Conservation (phyloP, 1,140 invertebrate genomes). For the Notospermus geniculatus region DNA sequence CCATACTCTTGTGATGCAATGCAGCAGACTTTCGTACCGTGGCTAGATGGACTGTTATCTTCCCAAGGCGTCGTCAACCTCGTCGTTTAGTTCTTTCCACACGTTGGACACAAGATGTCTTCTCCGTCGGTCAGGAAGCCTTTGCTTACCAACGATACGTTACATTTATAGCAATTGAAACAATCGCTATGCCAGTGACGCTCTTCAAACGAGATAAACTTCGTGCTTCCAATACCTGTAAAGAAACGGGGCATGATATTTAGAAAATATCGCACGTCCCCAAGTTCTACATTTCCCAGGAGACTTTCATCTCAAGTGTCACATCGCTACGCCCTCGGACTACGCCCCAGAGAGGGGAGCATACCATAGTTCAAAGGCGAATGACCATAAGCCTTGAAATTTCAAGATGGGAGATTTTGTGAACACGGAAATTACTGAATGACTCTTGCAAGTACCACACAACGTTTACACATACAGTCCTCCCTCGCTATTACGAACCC, state of each 20-base stretch:
- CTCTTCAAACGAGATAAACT: constrained; percentile 99
- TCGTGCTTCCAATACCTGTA: constrained; percentile 71
- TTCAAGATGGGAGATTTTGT: too few species aligned
- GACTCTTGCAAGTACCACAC: too few species aligned
- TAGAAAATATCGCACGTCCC: background rate
- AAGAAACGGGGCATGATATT: constrained; percentile 14
- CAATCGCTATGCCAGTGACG: constrained; percentile 99
- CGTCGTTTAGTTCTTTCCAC: constrained; percentile 64
- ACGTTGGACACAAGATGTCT: constrained; percentile 98
- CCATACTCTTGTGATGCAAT: too few species aligned
- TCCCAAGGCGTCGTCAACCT: too few species aligned
- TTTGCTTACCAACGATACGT: constrained; percentile 89
- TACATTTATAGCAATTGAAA: constrained; percentile 96
- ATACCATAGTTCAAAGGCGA: too few species aligned
- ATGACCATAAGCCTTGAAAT: too few species aligned
- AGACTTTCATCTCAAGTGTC: background rate
- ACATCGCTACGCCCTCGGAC: background rate
- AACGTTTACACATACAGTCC: too few species aligned
- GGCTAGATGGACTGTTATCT: too few species aligned
- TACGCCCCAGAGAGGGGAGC: too few species aligned
- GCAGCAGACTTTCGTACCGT: too few species aligned
- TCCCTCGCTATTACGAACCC: too few species aligned
- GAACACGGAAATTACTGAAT: too few species aligned
- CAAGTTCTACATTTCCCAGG: background rate
- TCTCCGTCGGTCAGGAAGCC: constrained; percentile 97